phyloP scores from a whole-genome alignment of 1,140 invertebrate species.

The Achroia grisella region DNA sequence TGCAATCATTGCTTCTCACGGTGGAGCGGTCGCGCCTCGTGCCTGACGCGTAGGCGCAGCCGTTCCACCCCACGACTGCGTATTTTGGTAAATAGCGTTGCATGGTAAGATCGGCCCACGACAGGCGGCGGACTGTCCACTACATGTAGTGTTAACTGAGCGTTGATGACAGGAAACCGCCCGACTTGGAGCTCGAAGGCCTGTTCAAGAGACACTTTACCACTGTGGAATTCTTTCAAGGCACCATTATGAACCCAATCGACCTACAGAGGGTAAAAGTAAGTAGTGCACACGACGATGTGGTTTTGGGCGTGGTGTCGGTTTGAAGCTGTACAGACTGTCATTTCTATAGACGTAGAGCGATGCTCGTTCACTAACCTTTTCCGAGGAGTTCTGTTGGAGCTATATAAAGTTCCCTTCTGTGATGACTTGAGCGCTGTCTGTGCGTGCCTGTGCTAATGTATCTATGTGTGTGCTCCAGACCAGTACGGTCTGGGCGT shows the following conservation, averaged over 20 bases:
- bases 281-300: constrained; percentile 71
- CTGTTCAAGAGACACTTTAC: constrained; percentile 99
- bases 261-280: constrained; percentile 99
- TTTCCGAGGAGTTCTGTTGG: constrained; percentile 36
- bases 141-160: constrained; percentile 69
- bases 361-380: constrained; percentile 54
- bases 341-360: constrained; percentile 64
- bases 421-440: constrained; percentile 51
- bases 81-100: constrained; percentile 67
- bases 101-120: constrained; percentile 62
- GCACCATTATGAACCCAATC: constrained; percentile 99
- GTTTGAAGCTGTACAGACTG: constrained; percentile 65
- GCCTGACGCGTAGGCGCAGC: constrained; percentile 18
- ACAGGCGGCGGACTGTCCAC: constrained; percentile 58
- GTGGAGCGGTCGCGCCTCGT: constrained; percentile 37
- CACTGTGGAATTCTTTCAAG: constrained; percentile 99
- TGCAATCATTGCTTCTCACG: constrained; percentile 69
- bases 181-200: constrained; percentile 98
- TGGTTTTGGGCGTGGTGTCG: constrained; percentile 67
- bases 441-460: constrained; percentile 57
- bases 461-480: constrained; percentile 31
- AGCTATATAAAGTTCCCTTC: constrained; percentile 51
- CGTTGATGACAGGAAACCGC: constrained; percentile 86
- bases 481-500: constrained; percentile 10
- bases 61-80: constrained; percentile 50